Evolutionary conservation across 2,888 invertebrate species (phyloP).

Genomic region (Tenthredo distinguenda): DNA sequence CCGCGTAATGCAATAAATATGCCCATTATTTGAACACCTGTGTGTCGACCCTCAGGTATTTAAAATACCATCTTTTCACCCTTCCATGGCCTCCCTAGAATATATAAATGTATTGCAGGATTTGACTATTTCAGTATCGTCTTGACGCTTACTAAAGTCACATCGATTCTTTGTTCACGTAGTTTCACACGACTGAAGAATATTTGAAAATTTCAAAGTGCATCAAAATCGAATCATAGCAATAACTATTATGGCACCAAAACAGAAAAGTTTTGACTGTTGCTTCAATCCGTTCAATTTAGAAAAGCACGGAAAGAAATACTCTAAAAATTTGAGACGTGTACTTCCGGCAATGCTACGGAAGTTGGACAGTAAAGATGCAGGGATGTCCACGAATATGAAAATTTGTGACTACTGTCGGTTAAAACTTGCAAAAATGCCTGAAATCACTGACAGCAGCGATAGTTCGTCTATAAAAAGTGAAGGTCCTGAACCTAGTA

Average conservation of each 20-base stretch:
- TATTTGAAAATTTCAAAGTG: no score
- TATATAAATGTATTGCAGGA: no score
- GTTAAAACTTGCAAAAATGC: constrained; percentile 15
- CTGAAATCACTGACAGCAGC: constrained; percentile 7
- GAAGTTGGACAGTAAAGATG: background rate
- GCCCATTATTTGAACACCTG: no score
- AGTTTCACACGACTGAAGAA: no score
- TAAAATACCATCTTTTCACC: background rate
- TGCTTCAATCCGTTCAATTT: constrained; percentile 26
- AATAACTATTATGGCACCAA: no score
- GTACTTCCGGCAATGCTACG: constrained; percentile 13
- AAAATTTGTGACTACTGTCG: constrained; percentile 13
- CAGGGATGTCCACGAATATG: no score
- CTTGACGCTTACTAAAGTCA: no score
- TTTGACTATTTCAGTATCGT: no score
- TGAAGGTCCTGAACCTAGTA: constrained; percentile 21
- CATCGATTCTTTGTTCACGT: no score
- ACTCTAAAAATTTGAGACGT: constrained; percentile 18
- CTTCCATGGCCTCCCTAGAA: no score
- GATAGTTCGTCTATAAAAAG: constrained; percentile 21
- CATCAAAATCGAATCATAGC: background rate
- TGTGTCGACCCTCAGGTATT: no score
- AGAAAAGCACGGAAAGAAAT: background rate
- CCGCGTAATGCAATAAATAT: no score
- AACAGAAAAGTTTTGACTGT: background rate